A percentile compares a stretch with the other conserved stretches of the same genome.
Conservation (phyloP, 2,113 vertebrate species). For the Oncorhynchus mykiss region DNA sequence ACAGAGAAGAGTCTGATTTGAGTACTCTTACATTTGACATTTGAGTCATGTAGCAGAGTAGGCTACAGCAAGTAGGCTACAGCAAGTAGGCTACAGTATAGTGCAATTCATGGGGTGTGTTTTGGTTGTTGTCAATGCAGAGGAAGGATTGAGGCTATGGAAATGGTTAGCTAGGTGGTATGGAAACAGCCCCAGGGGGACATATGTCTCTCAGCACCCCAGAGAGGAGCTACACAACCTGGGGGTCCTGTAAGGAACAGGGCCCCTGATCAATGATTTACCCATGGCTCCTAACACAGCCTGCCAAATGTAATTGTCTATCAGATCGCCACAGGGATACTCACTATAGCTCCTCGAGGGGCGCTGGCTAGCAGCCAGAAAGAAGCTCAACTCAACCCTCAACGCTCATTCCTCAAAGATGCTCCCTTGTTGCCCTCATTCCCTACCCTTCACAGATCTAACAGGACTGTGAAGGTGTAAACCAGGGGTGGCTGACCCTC, state of each 20-base stretch:
- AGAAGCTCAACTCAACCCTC: background rate
- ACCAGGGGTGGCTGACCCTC: too few species aligned
- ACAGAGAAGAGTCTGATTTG: background rate
- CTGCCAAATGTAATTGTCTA: slow-evolving; percentile 22
- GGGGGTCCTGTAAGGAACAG: slow-evolving; percentile 35
- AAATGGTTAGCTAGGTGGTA: slow-evolving; percentile 16
- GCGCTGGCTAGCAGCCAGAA: slow-evolving; percentile 6
- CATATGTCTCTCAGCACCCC: slow-evolving; percentile 43
- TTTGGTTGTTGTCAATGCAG: background rate
- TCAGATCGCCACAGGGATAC: slow-evolving; percentile 29
- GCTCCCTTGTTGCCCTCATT: too few species aligned
- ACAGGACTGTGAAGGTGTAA: too few species aligned
- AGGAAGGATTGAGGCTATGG: background rate
- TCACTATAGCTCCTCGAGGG: slow-evolving; percentile 22
- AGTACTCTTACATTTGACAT: too few species aligned
- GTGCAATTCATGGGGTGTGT: background rate
- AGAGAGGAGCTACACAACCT: slow-evolving; percentile 40
- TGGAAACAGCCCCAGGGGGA: slow-evolving; percentile 49
- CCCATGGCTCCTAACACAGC: slow-evolving; percentile 19
- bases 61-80: too few species aligned
- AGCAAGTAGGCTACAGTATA: too few species aligned
- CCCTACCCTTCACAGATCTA: too few species aligned
- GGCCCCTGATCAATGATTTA: slow-evolving; percentile 57
- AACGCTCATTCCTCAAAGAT: too few species aligned
- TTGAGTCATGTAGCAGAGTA: too few species aligned